Conservation (phyloP, 2,113 vertebrate species). For the Xenus cinereus region DNA sequence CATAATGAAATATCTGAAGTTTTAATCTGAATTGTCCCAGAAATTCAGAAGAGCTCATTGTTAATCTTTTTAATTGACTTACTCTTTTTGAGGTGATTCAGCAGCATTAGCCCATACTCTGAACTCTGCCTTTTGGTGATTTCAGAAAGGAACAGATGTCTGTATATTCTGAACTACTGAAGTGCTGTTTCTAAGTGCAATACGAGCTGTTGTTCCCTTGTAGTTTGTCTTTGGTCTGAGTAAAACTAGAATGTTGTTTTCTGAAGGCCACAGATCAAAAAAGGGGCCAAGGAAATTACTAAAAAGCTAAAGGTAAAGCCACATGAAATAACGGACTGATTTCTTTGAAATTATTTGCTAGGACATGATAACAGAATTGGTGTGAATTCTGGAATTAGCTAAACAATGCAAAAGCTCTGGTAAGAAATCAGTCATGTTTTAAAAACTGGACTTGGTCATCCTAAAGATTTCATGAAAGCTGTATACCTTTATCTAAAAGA, state of each 20-base stretch:
- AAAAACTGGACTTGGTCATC: neutral
- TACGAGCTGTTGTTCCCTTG: neutral
- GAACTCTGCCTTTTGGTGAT: neutral
- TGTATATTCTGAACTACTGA: neutral
- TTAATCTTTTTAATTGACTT: neutral
- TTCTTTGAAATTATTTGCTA: neutral
- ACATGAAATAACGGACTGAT: neutral
- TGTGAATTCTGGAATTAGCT: neutral
- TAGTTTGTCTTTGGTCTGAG: neutral
- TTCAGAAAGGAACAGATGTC: neutral
- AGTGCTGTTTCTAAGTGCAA: neutral
- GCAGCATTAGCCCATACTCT: neutral
- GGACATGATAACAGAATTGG: neutral
- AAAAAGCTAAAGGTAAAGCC: neutral
- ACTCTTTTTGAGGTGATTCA: neutral
- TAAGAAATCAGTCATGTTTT: neutral
- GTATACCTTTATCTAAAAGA: neutral
- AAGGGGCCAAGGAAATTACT: neutral
- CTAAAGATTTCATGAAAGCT: neutral
- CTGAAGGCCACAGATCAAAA: neutral
- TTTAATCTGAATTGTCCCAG: neutral
- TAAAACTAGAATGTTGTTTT: neutral
- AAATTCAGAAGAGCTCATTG: neutral
- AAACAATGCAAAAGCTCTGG: neutral
- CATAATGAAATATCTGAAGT: neutral